Evolutionary conservation across 2,113 vertebrate species (phyloP).

Genomic region (Myrmecobius fasciatus): DNA sequence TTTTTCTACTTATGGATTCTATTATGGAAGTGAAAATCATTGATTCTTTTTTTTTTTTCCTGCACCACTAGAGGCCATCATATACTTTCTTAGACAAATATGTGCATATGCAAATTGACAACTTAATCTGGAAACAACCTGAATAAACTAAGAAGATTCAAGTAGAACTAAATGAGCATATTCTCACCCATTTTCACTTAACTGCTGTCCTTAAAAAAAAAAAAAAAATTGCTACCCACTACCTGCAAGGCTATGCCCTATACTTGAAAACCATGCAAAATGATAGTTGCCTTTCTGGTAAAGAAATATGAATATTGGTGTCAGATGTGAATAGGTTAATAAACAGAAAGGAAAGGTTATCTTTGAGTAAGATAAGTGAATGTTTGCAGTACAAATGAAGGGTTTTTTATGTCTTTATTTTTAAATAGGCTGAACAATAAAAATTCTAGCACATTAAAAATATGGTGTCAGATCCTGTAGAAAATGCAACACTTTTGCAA

Average conservation of each 20-base stretch:
- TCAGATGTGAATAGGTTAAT: background rate
- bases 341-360: background rate
- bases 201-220: too few species aligned
- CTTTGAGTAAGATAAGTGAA: background rate
- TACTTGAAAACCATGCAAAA: background rate
- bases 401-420: background rate
- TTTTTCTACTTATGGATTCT: constrained; percentile 41
- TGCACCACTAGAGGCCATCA: constrained; percentile 87
- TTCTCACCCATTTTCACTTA: background rate
- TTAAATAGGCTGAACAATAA: background rate
- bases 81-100: constrained; percentile 83
- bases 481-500: background rate
- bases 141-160: background rate
- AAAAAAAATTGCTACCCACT: too few species aligned
- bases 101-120: constrained; percentile 77
- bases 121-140: constrained; percentile 28
- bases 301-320: background rate
- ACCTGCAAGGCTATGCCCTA: background rate
- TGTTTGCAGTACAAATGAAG: background rate
- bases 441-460: constrained; percentile 10
- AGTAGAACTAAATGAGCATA: background rate
- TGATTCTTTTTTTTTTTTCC: constrained; percentile 57
- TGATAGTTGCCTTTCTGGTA: background rate
- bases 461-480: background rate
- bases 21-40: constrained; percentile 40